phyloP scores from a whole-genome alignment of 2,797 vertebrate species.

The Gymnoscopelus microlampas region DNA sequence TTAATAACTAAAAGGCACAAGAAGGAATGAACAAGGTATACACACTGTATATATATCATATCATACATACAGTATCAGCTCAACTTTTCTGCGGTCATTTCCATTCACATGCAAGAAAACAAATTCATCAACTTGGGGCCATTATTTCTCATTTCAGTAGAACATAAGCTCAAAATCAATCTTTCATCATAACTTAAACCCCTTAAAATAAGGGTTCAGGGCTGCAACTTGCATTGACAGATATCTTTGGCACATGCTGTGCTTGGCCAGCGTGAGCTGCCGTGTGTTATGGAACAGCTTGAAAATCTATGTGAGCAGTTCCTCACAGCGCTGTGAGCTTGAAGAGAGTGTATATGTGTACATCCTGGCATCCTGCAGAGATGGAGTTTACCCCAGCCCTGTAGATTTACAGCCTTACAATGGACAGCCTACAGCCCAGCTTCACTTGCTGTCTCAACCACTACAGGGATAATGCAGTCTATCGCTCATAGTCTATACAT shows the following conservation, averaged over 20 bases:
- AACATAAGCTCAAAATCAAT: slow-evolving; percentile 14
- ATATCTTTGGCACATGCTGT: slow-evolving; percentile 7
- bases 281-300: slow-evolving; percentile 6
- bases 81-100: not conserved
- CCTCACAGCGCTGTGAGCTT: slow-evolving; percentile 20
- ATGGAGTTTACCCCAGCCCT: slow-evolving; percentile 24
- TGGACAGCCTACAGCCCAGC: slow-evolving; percentile 25
- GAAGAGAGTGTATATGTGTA: slow-evolving; percentile 9
- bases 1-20: slow-evolving; percentile 35
- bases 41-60: no score
- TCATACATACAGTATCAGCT: slow-evolving; percentile 24
- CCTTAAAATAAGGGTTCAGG: not conserved
- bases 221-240: no score
- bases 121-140: not conserved
- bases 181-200: not conserved
- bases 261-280: slow-evolving; percentile 7
- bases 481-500: no score
- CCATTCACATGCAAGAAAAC: slow-evolving; percentile 8
- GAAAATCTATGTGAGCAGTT: slow-evolving; percentile 16
- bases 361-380: slow-evolving; percentile 43
- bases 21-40: slow-evolving; percentile 15
- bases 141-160: slow-evolving; percentile 2
- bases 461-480: not conserved
- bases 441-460: slow-evolving; percentile 27
- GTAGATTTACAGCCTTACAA: slow-evolving; percentile 44